Conservation (phyloP, 37 sponge, comb jelly and placozoan genomes). For the Sycon ciliatum region DNA sequence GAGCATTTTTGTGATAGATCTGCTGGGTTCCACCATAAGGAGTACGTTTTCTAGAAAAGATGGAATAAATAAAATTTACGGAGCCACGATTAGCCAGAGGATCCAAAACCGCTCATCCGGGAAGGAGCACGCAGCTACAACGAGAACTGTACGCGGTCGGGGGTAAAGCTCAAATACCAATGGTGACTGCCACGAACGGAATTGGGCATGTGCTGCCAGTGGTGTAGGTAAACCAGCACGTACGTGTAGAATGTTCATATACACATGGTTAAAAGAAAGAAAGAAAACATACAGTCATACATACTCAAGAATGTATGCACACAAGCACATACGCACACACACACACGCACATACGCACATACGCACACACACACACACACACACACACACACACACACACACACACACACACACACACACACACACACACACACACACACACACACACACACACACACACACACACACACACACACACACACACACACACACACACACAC, state of each 20-base stretch:
- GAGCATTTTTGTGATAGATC: too few species aligned
- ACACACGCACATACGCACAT: constrained; percentile 21
- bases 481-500: constrained; percentile 26
- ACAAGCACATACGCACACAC: constrained; percentile 5
- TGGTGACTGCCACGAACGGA: background rate
- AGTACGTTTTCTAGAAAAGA: too few species aligned
- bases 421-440: constrained; percentile 23
- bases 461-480: constrained; percentile 26
- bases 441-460: constrained; percentile 28
- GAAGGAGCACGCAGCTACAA: too few species aligned
- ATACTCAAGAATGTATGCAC: background rate
- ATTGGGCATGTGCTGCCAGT: background rate
- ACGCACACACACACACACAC: constrained; percentile 22
- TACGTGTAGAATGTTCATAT: background rate
- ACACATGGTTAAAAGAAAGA: background rate
- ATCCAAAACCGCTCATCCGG: too few species aligned
- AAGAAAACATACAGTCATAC: background rate
- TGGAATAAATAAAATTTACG: too few species aligned
- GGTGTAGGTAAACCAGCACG: background rate
- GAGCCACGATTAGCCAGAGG: too few species aligned
- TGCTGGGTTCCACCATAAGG: too few species aligned
- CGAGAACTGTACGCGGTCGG: too few species aligned
- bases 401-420: constrained; percentile 20
- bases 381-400: constrained; percentile 26
- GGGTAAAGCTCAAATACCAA: too few species aligned